Evolutionary conservation across 2,113 vertebrate genomes (phyloP).

Genomic region (Nasalis larvatus): DNA sequence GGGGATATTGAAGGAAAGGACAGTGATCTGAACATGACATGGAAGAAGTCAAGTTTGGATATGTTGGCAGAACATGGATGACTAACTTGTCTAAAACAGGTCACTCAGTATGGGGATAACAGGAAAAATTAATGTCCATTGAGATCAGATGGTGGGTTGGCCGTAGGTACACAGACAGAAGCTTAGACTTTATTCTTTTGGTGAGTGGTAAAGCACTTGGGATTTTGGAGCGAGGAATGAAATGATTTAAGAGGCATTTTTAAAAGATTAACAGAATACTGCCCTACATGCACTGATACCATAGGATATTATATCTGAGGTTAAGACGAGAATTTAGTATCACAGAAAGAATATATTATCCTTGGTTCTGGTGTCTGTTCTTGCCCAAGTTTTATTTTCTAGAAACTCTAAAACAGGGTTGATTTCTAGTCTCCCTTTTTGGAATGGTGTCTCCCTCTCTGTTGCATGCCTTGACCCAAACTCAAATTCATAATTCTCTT

Average conservation of each 20-base stretch:
- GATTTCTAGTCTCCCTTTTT: too few relatives aligned
- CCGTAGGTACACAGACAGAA: not conserved
- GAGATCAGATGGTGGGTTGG: not conserved
- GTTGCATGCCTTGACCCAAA: too few relatives aligned
- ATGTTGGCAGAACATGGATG: not conserved
- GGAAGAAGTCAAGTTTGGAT: not conserved
- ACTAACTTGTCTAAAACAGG: not conserved
- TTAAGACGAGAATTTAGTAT: conserved; percentile 21
- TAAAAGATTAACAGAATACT: not conserved
- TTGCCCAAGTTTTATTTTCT: not conserved
- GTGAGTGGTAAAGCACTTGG: not conserved
- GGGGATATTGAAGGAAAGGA: not conserved
- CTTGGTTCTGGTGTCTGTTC: not conserved
- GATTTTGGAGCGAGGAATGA: not conserved
- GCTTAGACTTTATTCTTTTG: not conserved
- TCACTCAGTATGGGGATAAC: not conserved
- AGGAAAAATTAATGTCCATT: not conserved
- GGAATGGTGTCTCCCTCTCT: too few relatives aligned
- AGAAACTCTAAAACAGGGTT: not conserved
- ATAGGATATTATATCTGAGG: not conserved
- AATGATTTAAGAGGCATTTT: not conserved
- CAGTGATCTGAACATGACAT: not conserved
- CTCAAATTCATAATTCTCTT: too few relatives aligned
- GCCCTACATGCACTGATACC: not conserved
- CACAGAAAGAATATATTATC: not conserved